These are phyloP conservation scores for Chelonia mydas DNA, from an alignment of 2,797 vertebrate species.

Conservation along the genomic window DNA sequence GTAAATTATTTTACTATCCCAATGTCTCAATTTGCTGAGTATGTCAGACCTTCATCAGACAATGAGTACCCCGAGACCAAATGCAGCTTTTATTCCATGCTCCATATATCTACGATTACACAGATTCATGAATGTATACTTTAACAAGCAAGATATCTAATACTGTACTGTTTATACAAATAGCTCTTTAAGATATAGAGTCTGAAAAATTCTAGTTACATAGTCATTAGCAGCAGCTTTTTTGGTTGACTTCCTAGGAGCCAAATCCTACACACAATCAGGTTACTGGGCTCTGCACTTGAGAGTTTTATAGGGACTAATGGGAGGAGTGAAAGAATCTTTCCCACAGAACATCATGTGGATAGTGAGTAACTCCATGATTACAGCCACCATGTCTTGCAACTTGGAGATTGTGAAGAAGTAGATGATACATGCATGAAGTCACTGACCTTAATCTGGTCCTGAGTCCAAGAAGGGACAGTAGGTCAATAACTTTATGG, in stretches of 20 bases:
- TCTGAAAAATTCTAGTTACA: slow-evolving; percentile 68
- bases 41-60: neutral
- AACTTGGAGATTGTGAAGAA: neutral
- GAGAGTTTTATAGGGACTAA: slow-evolving; percentile 67
- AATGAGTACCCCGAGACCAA: slow-evolving; percentile 33
- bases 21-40: slow-evolving; percentile 32
- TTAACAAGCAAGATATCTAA: slow-evolving; percentile 74
- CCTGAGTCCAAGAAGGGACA: neutral
- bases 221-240: slow-evolving; percentile 74
- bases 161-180: slow-evolving; percentile 73
- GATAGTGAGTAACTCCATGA: neutral
- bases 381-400: neutral
- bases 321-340: slow-evolving; percentile 35
- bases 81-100: slow-evolving; percentile 51
- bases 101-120: slow-evolving; percentile 63
- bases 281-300: slow-evolving; percentile 63
- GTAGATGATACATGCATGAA: neutral
- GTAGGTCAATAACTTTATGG: neutral
- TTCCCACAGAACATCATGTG: neutral
- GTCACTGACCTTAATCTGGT: neutral
- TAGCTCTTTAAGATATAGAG: slow-evolving; percentile 76
- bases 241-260: slow-evolving; percentile 58
- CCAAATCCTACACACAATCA: slow-evolving; percentile 62
- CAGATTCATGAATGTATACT: slow-evolving; percentile 68
- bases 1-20: slow-evolving; percentile 20